Conservation (phyloP, 30 jellyfish, hydroid and myxozoan genomes). For the Hydra vulgaris region DNA sequence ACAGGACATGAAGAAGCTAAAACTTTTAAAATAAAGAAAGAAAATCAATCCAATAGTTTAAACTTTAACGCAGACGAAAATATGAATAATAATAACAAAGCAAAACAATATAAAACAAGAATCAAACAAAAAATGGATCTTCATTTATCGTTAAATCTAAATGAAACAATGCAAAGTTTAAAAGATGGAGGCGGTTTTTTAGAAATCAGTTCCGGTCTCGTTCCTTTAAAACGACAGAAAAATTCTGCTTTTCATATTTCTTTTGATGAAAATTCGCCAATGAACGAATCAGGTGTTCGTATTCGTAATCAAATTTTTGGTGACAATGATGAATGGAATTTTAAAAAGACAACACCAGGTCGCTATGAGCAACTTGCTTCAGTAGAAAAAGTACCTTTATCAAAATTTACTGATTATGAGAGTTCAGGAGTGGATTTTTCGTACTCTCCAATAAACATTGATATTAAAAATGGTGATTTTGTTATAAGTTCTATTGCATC, state of each 20-base stretch:
- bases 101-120: neutral
- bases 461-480: neutral
- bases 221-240: neutral
- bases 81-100: neutral
- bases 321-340: constrained; percentile 21
- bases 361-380: neutral
- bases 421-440: neutral
- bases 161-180: constrained; percentile 20
- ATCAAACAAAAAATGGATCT: constrained; percentile 2
- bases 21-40: neutral
- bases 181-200: constrained; percentile 18
- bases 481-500: neutral
- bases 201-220: constrained; percentile 30
- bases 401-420: neutral
- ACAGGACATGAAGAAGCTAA: no score
- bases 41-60: neutral
- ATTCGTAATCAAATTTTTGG: constrained; percentile 14
- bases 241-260: constrained; percentile 16
- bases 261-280: constrained; percentile 13
- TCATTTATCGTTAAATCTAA: constrained; percentile 12
- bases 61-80: neutral
- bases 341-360: constrained; percentile 12
- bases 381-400: neutral
- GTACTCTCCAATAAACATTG: neutral
- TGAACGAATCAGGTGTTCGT: constrained; percentile 9